Conservation (phyloP, 2,113 vertebrate genomes). For the Sciurus niger region DNA sequence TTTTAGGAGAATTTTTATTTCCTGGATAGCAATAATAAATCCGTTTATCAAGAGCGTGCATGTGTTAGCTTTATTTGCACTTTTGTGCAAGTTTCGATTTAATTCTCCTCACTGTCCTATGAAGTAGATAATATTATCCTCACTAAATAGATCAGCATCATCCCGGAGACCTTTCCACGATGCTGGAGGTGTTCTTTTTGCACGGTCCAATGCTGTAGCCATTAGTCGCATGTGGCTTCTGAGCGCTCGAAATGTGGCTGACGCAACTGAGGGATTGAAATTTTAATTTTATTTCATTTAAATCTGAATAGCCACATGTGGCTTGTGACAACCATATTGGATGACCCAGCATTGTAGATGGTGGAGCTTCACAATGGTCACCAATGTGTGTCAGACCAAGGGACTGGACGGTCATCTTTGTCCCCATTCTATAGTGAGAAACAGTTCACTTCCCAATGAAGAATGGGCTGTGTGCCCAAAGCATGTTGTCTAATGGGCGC, state of each 20-base stretch:
- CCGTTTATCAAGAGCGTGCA: neutral
- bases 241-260: neutral
- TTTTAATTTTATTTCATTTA: slow-evolving; percentile 7
- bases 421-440: neutral
- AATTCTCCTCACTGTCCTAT: neutral
- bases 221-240: neutral
- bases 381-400: neutral
- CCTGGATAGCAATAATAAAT: slow-evolving; percentile 37
- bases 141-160: neutral
- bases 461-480: neutral
- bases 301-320: neutral
- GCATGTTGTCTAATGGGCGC: no score
- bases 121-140: neutral
- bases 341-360: neutral
- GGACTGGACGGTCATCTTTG: neutral
- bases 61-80: neutral
- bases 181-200: neutral
- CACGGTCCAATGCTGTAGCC: neutral
- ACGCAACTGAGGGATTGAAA: neutral
- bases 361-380: neutral
- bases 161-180: neutral
- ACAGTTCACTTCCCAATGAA: neutral
- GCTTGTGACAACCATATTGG: neutral
- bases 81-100: neutral
- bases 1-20: slow-evolving; percentile 53